Evolutionary conservation across 2,888 invertebrate species (phyloP), one percentile per base, ranked within the genome.

Genomic region (Euplagia quadripunctaria): DNA sequence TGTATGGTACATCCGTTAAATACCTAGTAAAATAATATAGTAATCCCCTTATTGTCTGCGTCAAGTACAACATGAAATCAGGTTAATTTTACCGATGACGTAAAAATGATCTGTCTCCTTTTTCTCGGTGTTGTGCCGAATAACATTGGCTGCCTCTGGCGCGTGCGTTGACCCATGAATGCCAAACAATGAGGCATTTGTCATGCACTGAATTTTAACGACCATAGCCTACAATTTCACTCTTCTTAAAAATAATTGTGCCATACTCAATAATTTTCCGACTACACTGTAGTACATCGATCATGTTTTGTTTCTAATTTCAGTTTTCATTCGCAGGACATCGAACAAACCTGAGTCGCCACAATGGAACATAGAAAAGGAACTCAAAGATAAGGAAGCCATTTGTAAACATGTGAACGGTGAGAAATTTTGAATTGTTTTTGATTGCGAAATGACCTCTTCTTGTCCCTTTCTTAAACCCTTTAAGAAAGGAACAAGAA

Each of bases 341-440:
- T 89, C 94, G 76, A 93, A 88, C 85, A 95, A 95, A 84, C 92
- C 94, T 71, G 95, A 95, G 81, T 95, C 95, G 78, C 95, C 96
- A 43, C 89, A 91, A 76, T 94, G 94, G 94, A 94, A 85, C 84
- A 85, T 91, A 76, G 95, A 95, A 75, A 94, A 93, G 85, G 95
- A 95, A 80, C 85, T 93, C 67, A 87, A 91, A 78, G 93, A 94
- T 78, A 94, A 93, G 83, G 95, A 94, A 75, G 79, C 86, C 72
- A 85, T 90, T 85, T 92, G 92, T 86, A 95, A 94, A 88, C 92
- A 92, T 85, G 88, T 93, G 73, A 95, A 95, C 92, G 96, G 95
- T 96, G 90, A 94, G 93, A 85, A 83, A 73, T 78, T 76, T 80
- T 72, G n/a, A 61, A 78, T 80, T 66, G 8, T 74, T 82, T 49